Percentiles rank a stretch among this genome's conserved stretches.
Conservation (phyloP, 2,113 vertebrate genomes). For the Calidris pygmaea region DNA sequence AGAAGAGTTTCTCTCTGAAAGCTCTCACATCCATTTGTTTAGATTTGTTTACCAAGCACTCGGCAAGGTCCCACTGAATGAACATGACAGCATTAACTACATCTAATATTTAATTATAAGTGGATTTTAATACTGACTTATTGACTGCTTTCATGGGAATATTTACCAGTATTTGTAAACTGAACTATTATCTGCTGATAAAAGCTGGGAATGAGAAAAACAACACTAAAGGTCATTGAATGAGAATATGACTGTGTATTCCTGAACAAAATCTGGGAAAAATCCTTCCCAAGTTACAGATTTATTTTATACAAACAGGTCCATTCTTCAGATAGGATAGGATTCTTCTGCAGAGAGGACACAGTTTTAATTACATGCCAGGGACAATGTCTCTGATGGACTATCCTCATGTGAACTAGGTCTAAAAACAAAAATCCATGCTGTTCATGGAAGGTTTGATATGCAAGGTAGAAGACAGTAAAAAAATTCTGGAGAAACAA, state of each 20-base stretch:
- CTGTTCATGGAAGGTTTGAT: neutral
- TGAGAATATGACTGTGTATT: neutral
- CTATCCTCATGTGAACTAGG: slow-evolving; percentile 11
- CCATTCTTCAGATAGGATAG: neutral
- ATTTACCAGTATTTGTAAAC: neutral
- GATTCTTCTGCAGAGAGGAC: neutral
- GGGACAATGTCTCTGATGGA: slow-evolving; percentile 25
- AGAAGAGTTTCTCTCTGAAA: neutral
- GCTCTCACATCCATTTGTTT: slow-evolving; percentile 37
- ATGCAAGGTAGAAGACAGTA: neutral
- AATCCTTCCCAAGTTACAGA: neutral
- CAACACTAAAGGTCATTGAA: neutral
- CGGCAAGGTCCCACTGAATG: neutral
- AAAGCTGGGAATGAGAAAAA: neutral
- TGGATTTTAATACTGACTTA: neutral
- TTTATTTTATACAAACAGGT: neutral
- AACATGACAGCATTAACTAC: neutral
- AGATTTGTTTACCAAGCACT: slow-evolving; percentile 31
- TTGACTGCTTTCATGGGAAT: neutral
- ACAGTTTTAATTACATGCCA: slow-evolving; percentile 13
- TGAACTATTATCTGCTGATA: neutral
- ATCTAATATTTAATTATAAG: neutral
- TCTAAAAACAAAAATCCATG: neutral
- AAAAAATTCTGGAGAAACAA: neutral
- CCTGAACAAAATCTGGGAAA: neutral